Conservation (phyloP, 2,113 vertebrate genomes). For the Zosterops japonicus region DNA sequence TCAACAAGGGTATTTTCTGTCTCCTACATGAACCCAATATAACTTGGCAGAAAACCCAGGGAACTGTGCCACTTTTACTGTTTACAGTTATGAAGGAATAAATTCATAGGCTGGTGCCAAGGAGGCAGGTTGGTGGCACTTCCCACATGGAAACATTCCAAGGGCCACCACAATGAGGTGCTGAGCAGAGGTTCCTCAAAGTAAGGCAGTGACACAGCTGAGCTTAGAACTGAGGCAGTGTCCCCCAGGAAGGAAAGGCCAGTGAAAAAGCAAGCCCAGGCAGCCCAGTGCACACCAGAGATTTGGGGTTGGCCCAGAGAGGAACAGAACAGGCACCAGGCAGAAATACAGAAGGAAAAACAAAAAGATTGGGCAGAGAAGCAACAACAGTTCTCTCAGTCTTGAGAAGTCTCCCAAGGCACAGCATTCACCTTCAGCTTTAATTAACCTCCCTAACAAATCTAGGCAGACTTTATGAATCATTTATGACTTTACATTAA, state of each 20-base stretch:
- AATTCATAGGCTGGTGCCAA: neutral
- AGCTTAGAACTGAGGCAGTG: neutral
- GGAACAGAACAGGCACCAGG: neutral
- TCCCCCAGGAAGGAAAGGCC: neutral
- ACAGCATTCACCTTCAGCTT: neutral
- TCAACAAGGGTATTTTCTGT: neutral
- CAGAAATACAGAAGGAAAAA: neutral
- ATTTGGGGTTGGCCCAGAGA: neutral
- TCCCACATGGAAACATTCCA: neutral
- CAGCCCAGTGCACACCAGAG: neutral
- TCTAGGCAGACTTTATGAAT: neutral
- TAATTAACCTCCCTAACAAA: slow-evolving; percentile 18
- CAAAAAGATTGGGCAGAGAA: neutral
- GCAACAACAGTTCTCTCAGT: neutral
- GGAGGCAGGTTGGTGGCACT: neutral
- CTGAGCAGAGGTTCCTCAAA: neutral
- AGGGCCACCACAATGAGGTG: neutral
- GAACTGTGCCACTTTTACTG: neutral
- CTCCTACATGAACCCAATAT: neutral
- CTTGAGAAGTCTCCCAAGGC: neutral
- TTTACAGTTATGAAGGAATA: neutral
- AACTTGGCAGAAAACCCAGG: neutral
- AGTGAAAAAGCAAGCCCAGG: neutral
- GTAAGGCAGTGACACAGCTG: neutral
- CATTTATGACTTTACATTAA: neutral